A percentile compares a stretch with the other conserved stretches of the same genome.
Conservation (phyloP, 2,888 invertebrate species). For the Ditula angustiorana region DNA sequence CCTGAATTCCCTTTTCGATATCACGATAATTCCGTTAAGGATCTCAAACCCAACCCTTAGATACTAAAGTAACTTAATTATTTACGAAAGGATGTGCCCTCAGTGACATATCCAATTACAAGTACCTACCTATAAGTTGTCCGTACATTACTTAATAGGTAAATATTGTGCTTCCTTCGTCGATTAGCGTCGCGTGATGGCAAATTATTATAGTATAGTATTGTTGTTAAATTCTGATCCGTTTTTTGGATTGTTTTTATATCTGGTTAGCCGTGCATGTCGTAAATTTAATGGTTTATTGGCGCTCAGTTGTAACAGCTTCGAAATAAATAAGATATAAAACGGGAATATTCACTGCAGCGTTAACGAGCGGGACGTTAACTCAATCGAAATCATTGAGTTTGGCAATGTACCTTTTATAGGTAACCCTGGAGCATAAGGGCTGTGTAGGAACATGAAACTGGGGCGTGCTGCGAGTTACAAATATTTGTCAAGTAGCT, state of each 20-base stretch:
- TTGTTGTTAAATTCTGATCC: neutral
- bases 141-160: conserved; percentile 9
- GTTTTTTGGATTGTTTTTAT: conserved; percentile 20
- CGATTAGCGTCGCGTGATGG: neutral
- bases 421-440: conserved; percentile 6
- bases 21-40: conserved; percentile 20
- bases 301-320: conserved; percentile 23
- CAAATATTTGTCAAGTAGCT: conserved; percentile 47
- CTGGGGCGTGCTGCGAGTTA: conserved; percentile 42
- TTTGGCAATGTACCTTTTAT: conserved; percentile 17
- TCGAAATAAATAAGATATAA: conserved; percentile 32
- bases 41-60: conserved; percentile 16
- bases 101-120: conserved; percentile 29
- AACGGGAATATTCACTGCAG: conserved; percentile 20
- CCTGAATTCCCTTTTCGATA: conserved; percentile 5
- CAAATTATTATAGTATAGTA: neutral
- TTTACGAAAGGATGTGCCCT: conserved; percentile 30
- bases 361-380: conserved; percentile 30
- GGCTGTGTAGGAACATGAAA: conserved; percentile 20
- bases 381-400: conserved; percentile 22
- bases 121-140: conserved; percentile 19
- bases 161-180: conserved; percentile 4
- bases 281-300: conserved; percentile 25
- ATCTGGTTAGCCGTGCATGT: conserved; percentile 7
- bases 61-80: conserved; percentile 28